Percentiles rank a stretch among this genome's conserved stretches.
These are phyloP conservation scores for Papilio gigon DNA, from an alignment of 2,888 invertebrate species.

Conservation along the genomic window DNA sequence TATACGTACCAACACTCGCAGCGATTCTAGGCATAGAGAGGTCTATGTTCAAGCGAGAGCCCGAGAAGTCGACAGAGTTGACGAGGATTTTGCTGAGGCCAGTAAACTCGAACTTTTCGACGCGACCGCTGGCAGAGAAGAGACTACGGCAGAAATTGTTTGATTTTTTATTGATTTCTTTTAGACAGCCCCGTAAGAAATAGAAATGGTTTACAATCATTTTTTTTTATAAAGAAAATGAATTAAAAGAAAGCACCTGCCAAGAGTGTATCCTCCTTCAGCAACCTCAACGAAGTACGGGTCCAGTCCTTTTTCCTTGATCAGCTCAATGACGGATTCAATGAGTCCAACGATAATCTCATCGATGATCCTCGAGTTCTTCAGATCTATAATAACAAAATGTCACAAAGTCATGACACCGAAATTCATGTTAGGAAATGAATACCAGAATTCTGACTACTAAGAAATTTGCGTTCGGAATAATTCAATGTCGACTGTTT, in stretches of 20 bases:
- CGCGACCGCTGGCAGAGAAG: conserved; percentile 17
- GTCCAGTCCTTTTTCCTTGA: conserved; percentile 6
- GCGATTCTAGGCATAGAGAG: conserved; percentile 14
- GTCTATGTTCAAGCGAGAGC: background rate
- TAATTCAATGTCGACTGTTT: no score
- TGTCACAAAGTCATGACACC: background rate
- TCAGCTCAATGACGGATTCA: background rate
- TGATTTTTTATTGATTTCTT: no score
- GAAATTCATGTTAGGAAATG: no score
- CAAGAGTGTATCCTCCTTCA: conserved; percentile 21
- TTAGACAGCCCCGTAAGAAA: no score
- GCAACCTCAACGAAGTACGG: background rate
- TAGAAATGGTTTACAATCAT: no score
- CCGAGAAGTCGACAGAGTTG: conserved; percentile 13
- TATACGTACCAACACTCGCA: conserved; percentile 20
- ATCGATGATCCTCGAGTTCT: conserved; percentile 8
- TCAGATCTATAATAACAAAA: conserved; percentile 2
- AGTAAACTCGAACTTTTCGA: conserved; percentile 2
- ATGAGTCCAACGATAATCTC: conserved; percentile 7
- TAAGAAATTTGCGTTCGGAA: no score
- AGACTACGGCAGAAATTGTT: conserved; percentile 18
- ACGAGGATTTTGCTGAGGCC: conserved; percentile 25
- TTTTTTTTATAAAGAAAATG: no score
- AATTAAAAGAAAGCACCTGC: no score
- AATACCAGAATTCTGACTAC: no score